Percentiles rank a stretch among this genome's conserved stretches.
Evolutionary conservation across 2,113 vertebrate species (phyloP).

Genomic region (Syrrhaptes paradoxus): DNA sequence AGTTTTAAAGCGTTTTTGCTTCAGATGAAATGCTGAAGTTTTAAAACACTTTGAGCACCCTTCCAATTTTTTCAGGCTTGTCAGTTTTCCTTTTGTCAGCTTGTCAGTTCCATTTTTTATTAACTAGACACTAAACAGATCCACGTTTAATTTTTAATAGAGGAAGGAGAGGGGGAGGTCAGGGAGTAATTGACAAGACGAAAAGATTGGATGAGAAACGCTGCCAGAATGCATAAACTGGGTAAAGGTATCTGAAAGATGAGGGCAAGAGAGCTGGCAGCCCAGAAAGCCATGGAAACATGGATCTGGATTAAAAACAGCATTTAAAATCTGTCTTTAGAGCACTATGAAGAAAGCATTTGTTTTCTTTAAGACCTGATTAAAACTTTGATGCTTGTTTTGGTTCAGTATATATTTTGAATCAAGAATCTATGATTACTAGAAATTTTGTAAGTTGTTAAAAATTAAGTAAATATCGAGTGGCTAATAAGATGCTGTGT

Average conservation of each 20-base stretch:
- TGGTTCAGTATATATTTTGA: neutral
- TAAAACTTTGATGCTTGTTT: neutral
- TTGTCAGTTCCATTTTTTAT: slow-evolving; percentile 47
- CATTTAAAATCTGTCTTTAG: neutral
- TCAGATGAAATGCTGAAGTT: neutral
- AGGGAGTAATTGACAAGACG: slow-evolving; percentile 15
- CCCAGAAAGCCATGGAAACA: neutral
- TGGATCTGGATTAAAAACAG: neutral
- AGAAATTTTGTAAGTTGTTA: neutral
- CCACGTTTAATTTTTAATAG: slow-evolving; percentile 42
- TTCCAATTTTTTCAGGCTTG: slow-evolving; percentile 9
- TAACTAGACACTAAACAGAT: slow-evolving; percentile 8
- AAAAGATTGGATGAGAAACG: neutral
- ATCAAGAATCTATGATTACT: neutral
- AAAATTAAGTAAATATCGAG: neutral
- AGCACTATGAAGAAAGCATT: neutral
- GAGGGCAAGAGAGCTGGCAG: neutral
- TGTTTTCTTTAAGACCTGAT: neutral
- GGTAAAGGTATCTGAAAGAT: neutral
- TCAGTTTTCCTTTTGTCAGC: slow-evolving; percentile 42
- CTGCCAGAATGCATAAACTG: slow-evolving; percentile 27
- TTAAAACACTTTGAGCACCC: neutral
- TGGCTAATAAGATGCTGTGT: neutral
- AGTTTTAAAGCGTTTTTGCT: neutral
- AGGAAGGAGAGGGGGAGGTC: neutral